Conservation (phyloP, 2,113 vertebrate species). For the Galeopterus variegatus region DNA sequence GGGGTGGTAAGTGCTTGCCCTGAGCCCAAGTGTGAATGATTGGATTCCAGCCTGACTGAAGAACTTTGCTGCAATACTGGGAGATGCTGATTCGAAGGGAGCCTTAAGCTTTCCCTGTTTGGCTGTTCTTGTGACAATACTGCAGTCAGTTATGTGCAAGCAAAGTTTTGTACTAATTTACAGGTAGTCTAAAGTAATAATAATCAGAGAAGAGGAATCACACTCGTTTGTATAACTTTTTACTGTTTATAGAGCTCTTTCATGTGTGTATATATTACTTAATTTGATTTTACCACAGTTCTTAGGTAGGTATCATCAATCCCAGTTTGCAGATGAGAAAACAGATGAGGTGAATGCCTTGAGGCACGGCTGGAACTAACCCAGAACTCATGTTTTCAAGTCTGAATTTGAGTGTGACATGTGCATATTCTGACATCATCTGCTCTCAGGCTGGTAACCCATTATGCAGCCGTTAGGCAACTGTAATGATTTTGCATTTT, state of each 20-base stretch:
- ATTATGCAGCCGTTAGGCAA: slow-evolving; percentile 10
- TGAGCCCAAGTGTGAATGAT: neutral
- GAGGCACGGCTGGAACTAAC: neutral
- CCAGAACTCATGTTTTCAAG: neutral
- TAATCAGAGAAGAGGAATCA: neutral
- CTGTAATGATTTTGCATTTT: neutral
- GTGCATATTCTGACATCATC: neutral
- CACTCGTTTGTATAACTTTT: neutral
- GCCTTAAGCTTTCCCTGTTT: neutral
- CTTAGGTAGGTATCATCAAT: neutral
- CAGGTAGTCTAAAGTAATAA: neutral
- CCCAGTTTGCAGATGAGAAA: neutral
- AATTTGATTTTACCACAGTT: slow-evolving; percentile 13
- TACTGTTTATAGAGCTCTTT: slow-evolving; percentile 12
- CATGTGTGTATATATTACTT: neutral
- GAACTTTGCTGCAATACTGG: neutral
- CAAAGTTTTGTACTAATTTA: neutral
- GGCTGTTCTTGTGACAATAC: neutral
- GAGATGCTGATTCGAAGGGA: neutral
- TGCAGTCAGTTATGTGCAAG: neutral
- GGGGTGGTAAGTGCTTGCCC: slow-evolving; percentile 27
- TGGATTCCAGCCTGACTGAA: neutral
- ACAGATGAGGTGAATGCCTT: neutral
- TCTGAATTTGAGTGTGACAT: neutral
- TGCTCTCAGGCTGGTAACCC: neutral